Base-by-base conservation (phyloP, 2,888 invertebrate genomes). In the Isoperla grammatica region DNA sequence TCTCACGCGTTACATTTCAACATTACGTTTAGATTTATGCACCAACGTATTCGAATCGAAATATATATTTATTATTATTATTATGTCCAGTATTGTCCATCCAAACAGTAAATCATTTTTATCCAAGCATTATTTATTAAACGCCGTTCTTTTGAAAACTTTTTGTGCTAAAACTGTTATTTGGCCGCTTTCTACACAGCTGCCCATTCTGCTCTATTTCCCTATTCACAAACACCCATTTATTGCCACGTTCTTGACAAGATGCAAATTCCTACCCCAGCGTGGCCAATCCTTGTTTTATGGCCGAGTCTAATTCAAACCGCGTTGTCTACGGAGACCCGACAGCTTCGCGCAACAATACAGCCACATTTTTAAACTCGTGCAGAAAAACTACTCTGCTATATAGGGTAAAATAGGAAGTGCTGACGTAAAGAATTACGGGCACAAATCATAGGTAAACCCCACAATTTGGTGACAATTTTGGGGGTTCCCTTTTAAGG, bases 241-340 rank as follows among this genome's bases (percentile, higher is more conserved):
- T 15, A 37, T 17, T 19, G 39, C 17, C 53, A 39, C 6, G 19
- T 19, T 23, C 9, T 20, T 15, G 13, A 8, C 53, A 15, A 53
- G 53, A 62, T 62, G 62, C 62, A 62, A 59, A 62, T 62, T 56
- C 39, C 49, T 37, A 12, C n/a, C 23, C 15, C 9, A 40, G 40
- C 54, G 57, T 59, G 43, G 40, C 62, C 48, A 62, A 62, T 62
- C 62, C 56, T 59, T 62, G 62, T 59, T 62, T 59, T 57, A 62
- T 62, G 59, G 46, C 59, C 62, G 62, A 29, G 17, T 19, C 49
- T 22, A 62, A 62, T 62, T 53, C 11, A 12, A 23, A 11, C n/a
- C 13, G 23, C 15, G 9, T 56, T 60, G 29, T 60, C 49, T 13
- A 35, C 8, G 4, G n/a, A 11, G n/a, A 11, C 40, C 19, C 15